These are phyloP conservation scores for Sakesphorus luctuosus DNA, from an alignment of 2,113 vertebrate genomes.

Conservation along the genomic window DNA sequence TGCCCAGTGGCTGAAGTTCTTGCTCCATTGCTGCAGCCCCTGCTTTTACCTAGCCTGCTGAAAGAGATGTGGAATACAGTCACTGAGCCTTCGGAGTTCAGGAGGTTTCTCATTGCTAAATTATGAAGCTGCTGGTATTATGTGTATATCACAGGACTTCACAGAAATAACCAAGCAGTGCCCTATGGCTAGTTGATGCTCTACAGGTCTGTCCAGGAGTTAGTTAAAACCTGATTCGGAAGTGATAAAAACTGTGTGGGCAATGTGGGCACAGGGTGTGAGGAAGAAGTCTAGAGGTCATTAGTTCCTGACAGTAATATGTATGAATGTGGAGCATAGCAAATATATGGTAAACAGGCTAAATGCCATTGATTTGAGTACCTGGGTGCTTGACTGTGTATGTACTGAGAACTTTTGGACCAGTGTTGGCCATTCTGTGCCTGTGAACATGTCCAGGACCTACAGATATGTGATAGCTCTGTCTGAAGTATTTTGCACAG, in stretches of 20 bases:
- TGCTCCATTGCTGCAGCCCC: background rate
- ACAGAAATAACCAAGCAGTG: background rate
- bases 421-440: background rate
- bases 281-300: background rate
- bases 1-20: background rate
- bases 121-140: background rate
- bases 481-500: background rate
- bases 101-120: background rate
- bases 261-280: background rate
- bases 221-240: background rate
- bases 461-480: accelerated
- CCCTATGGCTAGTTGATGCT: background rate
- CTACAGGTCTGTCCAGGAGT: background rate
- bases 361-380: background rate
- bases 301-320: background rate
- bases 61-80: background rate
- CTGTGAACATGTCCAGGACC: background rate
- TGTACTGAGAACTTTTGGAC: accelerated
- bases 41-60: background rate
- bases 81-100: background rate
- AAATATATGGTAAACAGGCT: background rate
- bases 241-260: background rate
- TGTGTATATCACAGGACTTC: background rate
- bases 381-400: background rate
- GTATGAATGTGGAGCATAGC: background rate